Evolutionary conservation across 1,140 invertebrate genomes (phyloP).

Genomic region (Hyles euphorbiae): DNA sequence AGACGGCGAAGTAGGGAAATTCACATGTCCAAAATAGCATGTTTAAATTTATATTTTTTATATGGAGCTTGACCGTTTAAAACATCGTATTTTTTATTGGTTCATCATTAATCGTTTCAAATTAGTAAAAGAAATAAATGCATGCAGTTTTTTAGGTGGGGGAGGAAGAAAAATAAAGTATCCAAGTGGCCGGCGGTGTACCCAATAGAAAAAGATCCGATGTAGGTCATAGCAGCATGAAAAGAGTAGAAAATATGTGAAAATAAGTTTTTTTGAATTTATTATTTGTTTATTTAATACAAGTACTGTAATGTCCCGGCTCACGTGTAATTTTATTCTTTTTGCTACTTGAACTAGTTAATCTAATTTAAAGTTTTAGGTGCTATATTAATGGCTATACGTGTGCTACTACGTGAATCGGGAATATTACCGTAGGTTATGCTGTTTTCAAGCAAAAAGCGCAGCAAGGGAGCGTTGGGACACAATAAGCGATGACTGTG

Average conservation of each 20-base stretch:
- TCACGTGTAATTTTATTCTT: too few species aligned
- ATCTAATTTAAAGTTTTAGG: too few species aligned
- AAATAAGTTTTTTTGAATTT: slow-evolving; percentile 55
- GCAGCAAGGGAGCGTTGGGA: too few species aligned
- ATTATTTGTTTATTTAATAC: not conserved
- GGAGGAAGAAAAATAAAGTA: not conserved
- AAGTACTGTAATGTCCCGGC: too few species aligned
- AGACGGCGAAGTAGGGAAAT: slow-evolving; percentile 20
- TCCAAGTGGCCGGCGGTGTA: slow-evolving; percentile 32
- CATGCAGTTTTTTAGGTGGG: slow-evolving; percentile 34
- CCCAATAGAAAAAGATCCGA: slow-evolving; percentile 69
- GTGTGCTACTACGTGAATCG: too few species aligned
- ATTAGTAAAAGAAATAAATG: slow-evolving; percentile 31
- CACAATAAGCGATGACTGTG: too few species aligned
- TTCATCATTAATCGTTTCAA: slow-evolving; percentile 43
- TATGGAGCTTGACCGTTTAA: slow-evolving; percentile 68
- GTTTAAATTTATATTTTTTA: slow-evolving; percentile 74
- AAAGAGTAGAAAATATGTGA: slow-evolving; percentile 65
- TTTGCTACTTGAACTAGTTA: too few species aligned
- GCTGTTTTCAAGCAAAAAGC: too few species aligned
- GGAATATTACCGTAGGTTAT: too few species aligned
- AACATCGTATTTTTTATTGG: slow-evolving; percentile 61
- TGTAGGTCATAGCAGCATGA: slow-evolving; percentile 70
- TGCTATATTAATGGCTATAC: too few species aligned
- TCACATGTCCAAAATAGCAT: slow-evolving; percentile 69